These are phyloP conservation scores for Lethrus apterus DNA, from an alignment of 1,140 invertebrate genomes.

Conservation along the genomic window DNA sequence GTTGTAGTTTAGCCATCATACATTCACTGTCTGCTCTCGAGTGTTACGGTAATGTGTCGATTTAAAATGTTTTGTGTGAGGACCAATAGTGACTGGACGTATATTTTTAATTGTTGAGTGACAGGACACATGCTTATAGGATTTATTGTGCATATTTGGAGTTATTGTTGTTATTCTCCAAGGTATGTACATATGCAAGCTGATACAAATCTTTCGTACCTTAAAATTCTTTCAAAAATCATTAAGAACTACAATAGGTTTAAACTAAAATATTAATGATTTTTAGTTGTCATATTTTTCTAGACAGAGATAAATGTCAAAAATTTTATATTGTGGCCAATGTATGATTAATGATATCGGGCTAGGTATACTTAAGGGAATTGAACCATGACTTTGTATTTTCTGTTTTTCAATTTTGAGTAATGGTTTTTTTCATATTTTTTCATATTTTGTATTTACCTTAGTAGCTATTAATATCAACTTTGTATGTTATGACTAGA, in stretches of 20 bases:
- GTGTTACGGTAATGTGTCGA: slow-evolving; percentile 24
- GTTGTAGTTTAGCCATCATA: slow-evolving; percentile 29
- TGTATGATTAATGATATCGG: slow-evolving; percentile 38
- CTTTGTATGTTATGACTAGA: slow-evolving; percentile 19
- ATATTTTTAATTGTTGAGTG: slow-evolving; percentile 15
- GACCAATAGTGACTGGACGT: slow-evolving; percentile 22
- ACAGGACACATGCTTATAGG: slow-evolving; percentile 19
- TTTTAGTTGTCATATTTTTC: slow-evolving; percentile 34
- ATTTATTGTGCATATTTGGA: slow-evolving; percentile 18
- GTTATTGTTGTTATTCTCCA: slow-evolving; percentile 8
- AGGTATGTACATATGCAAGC: slow-evolving; percentile 3
- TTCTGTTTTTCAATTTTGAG: slow-evolving; percentile 25
- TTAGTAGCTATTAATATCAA: not conserved
- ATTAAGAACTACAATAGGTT: slow-evolving; percentile 31
- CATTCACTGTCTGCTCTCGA: slow-evolving; percentile 28
- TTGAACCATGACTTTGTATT: slow-evolving; percentile 32
- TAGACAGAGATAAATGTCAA: slow-evolving; percentile 31
- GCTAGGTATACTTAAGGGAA: slow-evolving; percentile 28
- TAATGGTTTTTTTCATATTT: slow-evolving; percentile 29
- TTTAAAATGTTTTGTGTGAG: slow-evolving; percentile 25
- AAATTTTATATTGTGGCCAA: slow-evolving; percentile 36
- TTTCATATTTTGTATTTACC: slow-evolving; percentile 11
- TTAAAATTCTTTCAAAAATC: slow-evolving; percentile 21
- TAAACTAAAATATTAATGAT: slow-evolving; percentile 39
- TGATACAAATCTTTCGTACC: slow-evolving; percentile 1